Percentiles rank a stretch among this genome's conserved stretches.
phyloP scores from a whole-genome alignment of 2,113 vertebrate species.

The Bos indicus region DNA sequence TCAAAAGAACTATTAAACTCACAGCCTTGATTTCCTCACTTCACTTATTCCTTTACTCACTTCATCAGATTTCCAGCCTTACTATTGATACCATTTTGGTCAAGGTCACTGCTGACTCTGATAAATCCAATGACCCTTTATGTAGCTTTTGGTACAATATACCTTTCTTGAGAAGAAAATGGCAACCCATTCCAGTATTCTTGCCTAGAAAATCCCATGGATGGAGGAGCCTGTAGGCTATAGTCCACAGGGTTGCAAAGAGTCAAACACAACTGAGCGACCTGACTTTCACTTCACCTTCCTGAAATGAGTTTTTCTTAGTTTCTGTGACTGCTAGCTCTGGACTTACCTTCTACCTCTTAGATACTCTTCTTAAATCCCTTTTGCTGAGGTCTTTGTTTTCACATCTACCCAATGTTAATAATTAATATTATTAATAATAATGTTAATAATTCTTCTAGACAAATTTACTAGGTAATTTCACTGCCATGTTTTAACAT shows the following conservation, averaged over 20 bases:
- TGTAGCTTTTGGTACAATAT: neutral
- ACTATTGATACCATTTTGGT: neutral
- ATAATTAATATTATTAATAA: too few relatives aligned
- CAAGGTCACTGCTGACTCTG: neutral
- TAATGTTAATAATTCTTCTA: neutral
- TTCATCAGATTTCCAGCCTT: neutral
- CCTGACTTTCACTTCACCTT: neutral
- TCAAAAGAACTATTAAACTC: neutral
- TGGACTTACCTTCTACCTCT: neutral
- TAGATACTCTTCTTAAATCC: neutral
- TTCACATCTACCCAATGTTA: neutral
- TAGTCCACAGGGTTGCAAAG: too few relatives aligned
- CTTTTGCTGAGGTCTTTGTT: neutral
- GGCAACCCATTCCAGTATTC: too few relatives aligned
- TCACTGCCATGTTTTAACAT: neutral
- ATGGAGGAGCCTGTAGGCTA: too few relatives aligned
- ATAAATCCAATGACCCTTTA: neutral
- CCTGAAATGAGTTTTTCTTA: neutral
- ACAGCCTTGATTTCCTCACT: neutral
- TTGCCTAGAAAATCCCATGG: too few relatives aligned
- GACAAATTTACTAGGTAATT: neutral
- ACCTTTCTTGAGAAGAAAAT: neutral
- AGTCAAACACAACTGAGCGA: accelerated
- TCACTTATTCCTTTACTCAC: neutral
- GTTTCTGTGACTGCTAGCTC: neutral